Conservation (phyloP, 2,113 vertebrate genomes). For the Xyrauchen texanus region DNA sequence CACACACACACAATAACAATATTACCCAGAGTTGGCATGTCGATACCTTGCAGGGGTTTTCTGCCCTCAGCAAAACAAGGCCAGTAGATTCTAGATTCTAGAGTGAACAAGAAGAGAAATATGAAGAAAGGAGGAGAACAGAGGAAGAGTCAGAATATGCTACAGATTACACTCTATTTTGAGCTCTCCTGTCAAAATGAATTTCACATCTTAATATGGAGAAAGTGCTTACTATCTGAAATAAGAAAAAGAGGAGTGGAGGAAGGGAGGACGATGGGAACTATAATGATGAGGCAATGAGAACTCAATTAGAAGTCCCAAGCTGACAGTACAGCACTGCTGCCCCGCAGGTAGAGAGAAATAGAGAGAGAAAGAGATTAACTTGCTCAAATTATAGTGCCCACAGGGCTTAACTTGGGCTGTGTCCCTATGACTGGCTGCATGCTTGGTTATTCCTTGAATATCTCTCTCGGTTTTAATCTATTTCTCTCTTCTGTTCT, state of each 20-base stretch:
- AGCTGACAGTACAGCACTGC: constrained; percentile 78
- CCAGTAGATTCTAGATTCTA: no score
- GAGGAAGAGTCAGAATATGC: constrained; percentile 57
- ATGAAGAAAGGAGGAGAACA: constrained; percentile 24
- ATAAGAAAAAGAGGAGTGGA: constrained; percentile 64
- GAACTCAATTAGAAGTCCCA: constrained; percentile 87
- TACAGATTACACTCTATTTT: constrained; percentile 73
- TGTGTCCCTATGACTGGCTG: constrained; percentile 59
- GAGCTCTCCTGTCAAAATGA: constrained; percentile 76
- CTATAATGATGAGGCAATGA: constrained; percentile 74
- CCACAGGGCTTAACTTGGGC: constrained; percentile 66
- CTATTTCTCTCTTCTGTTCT: not conserved
- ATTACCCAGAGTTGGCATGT: no score
- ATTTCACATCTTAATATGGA: constrained; percentile 85
- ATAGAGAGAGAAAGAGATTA: constrained; percentile 36
- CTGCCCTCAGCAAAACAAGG: no score
- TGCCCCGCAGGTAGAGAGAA: constrained; percentile 51
- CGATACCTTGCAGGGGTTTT: no score
- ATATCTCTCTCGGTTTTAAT: constrained; percentile 13
- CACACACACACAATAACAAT: no score
- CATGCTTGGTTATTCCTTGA: constrained; percentile 28
- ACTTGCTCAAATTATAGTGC: constrained; percentile 75
- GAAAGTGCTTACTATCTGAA: constrained; percentile 88
- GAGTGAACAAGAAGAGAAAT: constrained; percentile 40
- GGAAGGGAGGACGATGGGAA: constrained; percentile 62